Evolutionary conservation across 2,113 vertebrate genomes (phyloP), one percentile per base, ranked within the genome.

Genomic region (Larimichthys polyactis): DNA sequence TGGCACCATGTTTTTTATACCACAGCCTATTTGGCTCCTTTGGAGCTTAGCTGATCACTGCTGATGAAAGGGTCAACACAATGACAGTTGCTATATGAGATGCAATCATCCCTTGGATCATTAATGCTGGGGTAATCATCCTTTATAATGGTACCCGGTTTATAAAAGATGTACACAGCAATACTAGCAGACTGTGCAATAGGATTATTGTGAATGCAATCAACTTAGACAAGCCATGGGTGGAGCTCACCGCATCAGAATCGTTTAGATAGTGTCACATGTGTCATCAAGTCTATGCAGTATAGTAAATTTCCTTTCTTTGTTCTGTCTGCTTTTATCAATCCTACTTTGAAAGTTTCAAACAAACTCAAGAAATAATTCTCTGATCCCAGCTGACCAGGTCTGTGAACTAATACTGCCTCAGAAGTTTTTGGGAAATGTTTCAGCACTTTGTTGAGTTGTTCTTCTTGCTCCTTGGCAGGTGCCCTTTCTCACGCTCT

Each of bases 401-500:
- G 55, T 54, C 32, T 68, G 62, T 7, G 69, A 14, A 14, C 44
- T 46, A 46, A 46, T 14, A 46, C 44, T 0, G 24, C 69, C 67
- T 87, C 63, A 71, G 75, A 87, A 71, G 76, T 92, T 82, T 87
- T 79, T 29, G 68, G 66, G 74, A 77, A 83, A 71, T 48, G 86
- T 83, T 88, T 83, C 68, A 59, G 63, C 70, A 64, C 83, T 90
- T 87, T 79, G 72, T 68, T 73, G 78, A 75, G 77, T 77, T 81
- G 62, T 82, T 78, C 77, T 84, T 46, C 44, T 75, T 64, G 71
- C 81, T 72, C 66, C 71, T 32, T 64, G 73, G 80, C 91, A 91
- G 90, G 87, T 94, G 92, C 90, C 91, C 92, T 94, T 94, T 94
- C 91, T 95, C 92, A 95, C 88, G 80, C 90, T 94, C 91, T 87